Base-by-base conservation (phyloP, 2,888 invertebrate genomes). In the Odiellus spinosus region DNA sequence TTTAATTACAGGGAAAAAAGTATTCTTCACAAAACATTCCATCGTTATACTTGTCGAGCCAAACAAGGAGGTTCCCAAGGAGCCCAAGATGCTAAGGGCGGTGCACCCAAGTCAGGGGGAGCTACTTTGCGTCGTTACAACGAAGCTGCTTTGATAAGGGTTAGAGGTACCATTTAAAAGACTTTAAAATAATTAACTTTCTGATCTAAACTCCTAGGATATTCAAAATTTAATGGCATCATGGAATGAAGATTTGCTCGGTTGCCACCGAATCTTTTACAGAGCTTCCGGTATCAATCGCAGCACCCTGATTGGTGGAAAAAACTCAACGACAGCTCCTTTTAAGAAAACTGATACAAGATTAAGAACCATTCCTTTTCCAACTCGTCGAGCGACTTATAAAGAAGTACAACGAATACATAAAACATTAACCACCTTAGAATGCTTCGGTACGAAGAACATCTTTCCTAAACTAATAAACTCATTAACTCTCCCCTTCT, bases 21-120 rank as follows among this genome's bases (percentile, higher is more conserved):
- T 47, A 66, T 71, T 59, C 69, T 64, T 2, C 86, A 87, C 60
- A 87, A 87, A 67, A 85, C 86, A 0, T 77, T 83, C 58, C 86
- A 86, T 63, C 78, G 80, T 42, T 90, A 88, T 61, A 83, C 83
- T 6, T 79, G 83, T 1, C 67, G 87, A 36, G 77, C 83, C 0
- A 84, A 84, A 34, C 84, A 87, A 63, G 87, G 87, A 0, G 78
- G 81, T 35, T 71, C 79, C 0, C 87, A 88, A 65, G 71, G 72
- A 10, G 67, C 73, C 0, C 68, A 76, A 40, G 86, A 86, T 61
- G 65, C 63, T 45, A 73, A 74, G 57, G 65, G 66, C 21, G 68
- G 64, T 6, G 75, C 76, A 0, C 76, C 81, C 0, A 77, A 79
- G 59, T 85, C 85, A 42, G 84, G 83, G 1, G 87, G 87, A 0